Conservation (phyloP, 2,797 vertebrate genomes). For the Argyrosomus regius region DNA sequence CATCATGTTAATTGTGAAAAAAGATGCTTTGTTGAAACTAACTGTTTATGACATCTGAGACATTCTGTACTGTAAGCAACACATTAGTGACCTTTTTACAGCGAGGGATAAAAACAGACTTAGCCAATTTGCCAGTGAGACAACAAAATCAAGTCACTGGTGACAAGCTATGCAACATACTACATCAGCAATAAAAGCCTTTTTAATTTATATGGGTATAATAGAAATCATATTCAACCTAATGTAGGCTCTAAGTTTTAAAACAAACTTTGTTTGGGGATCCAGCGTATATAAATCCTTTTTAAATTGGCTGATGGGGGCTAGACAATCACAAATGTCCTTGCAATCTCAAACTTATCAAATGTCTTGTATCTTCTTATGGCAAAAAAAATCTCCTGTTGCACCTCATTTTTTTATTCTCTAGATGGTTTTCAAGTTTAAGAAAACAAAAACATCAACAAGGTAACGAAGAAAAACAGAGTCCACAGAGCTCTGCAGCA, state of each 20-base stretch:
- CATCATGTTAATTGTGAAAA: slow-evolving; percentile 67
- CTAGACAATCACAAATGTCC: slow-evolving; percentile 83
- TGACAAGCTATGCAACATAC: slow-evolving; percentile 70
- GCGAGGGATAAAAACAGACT: slow-evolving; percentile 56
- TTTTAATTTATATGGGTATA: slow-evolving; percentile 63
- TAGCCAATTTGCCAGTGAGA: slow-evolving; percentile 67
- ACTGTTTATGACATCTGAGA: slow-evolving; percentile 70
- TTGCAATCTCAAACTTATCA: slow-evolving; percentile 80
- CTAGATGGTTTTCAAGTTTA: slow-evolving; percentile 79
- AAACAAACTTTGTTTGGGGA: slow-evolving; percentile 86
- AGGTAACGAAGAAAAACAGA: slow-evolving; percentile 75
- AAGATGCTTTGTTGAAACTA: slow-evolving; percentile 64
- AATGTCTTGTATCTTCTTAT: slow-evolving; percentile 80
- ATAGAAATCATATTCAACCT: slow-evolving; percentile 82
- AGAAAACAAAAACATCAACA: slow-evolving; percentile 80
- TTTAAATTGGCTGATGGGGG: slow-evolving; percentile 69
- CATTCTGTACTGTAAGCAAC: slow-evolving; percentile 78
- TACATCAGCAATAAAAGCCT: slow-evolving; percentile 72
- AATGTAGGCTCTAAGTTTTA: slow-evolving; percentile 88
- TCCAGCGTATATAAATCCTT: slow-evolving; percentile 80
- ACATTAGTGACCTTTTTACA: slow-evolving; percentile 74
- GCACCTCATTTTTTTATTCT: slow-evolving; percentile 75
- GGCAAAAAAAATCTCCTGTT: slow-evolving; percentile 78
- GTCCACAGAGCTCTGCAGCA: slow-evolving; percentile 79
- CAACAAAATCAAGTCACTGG: slow-evolving; percentile 64